phyloP scores from a whole-genome alignment of 2,888 invertebrate genomes.

The Altica lythri region DNA sequence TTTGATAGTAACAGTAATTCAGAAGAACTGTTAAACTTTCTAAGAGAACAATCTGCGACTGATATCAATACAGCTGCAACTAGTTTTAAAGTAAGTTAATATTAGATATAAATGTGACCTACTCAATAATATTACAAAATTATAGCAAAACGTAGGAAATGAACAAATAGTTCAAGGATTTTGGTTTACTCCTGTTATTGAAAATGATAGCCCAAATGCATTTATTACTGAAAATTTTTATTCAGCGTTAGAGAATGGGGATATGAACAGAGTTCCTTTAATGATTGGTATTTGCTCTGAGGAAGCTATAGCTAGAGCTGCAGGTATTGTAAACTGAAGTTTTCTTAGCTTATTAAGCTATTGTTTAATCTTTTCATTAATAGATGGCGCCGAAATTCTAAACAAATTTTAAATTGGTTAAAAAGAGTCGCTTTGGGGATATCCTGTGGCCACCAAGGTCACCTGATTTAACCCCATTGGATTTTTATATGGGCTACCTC shows the following conservation, averaged over 20 bases:
- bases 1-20: slow-evolving; percentile 34
- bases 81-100: slow-evolving; percentile 4
- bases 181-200: slow-evolving; percentile 36
- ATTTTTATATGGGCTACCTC: no score
- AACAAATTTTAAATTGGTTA: no score
- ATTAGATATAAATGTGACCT: background rate
- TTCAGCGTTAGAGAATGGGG: slow-evolving; percentile 30
- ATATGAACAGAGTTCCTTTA: slow-evolving; percentile 34
- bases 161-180: slow-evolving; percentile 38
- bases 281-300: slow-evolving; percentile 41
- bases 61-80: slow-evolving; percentile 19
- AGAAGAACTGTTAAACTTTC: slow-evolving; percentile 34
- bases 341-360: background rate
- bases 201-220: slow-evolving; percentile 36
- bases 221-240: slow-evolving; percentile 39
- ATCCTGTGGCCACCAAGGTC: no score
- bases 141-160: slow-evolving; percentile 32
- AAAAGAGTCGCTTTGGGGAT: no score
- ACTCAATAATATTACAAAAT: background rate
- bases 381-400: no score
- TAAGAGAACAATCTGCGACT: slow-evolving; percentile 35
- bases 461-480: no score
- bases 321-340: slow-evolving; percentile 1
- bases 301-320: slow-evolving; percentile 28
- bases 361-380: background rate